Base-by-base conservation (phyloP, 2,888 invertebrate genomes). In the Mylabris sibirica region DNA sequence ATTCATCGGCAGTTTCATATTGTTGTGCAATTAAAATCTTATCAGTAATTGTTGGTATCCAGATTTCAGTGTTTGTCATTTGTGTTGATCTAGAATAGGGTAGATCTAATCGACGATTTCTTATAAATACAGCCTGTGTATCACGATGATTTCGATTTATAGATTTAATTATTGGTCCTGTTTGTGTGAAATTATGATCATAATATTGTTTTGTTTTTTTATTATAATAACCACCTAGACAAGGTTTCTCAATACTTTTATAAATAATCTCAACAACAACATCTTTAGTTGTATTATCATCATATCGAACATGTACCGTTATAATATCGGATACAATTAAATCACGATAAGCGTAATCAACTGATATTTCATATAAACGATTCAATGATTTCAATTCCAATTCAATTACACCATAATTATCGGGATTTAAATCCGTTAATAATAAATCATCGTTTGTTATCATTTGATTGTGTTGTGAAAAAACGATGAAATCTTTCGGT, bases 181-280 rank as follows among this genome's bases (percentile, higher is more conserved):
- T 96, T 86, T 97, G 96, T 0, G 93, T 91, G 72, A 89, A 91
- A 3, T 95, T 96, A 84, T 97, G 92, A 76, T 94, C 90, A 81
- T 92, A 97, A 77, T 92, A 89, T 9, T 88, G 83, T 24, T 91
- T 91, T 66, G 91, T 93, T 64, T 87, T 81, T 74, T 88, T 89
- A 83, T 97, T 89, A 69, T 88, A 87, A 84, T 92, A 97, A 38
- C 97, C 97, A 63, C 96, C 95, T 74, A 92, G 84, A 85, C 91
- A 93, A 0, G 94, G 93, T 80, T 96, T 96, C 53, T 87, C 80
- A 44, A 92, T 91, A 85, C 80, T 49, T n/a, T 86, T 84, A 76
- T 89, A 88, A 74, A 88, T 87, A 71, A 90, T 88, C 82, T 89
- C 88, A 0, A 90, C 89, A 14, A 89, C 86, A 17, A 90, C 81